Conservation (phyloP, 2,797 vertebrate species). For the Gymnocypris eckloni region DNA sequence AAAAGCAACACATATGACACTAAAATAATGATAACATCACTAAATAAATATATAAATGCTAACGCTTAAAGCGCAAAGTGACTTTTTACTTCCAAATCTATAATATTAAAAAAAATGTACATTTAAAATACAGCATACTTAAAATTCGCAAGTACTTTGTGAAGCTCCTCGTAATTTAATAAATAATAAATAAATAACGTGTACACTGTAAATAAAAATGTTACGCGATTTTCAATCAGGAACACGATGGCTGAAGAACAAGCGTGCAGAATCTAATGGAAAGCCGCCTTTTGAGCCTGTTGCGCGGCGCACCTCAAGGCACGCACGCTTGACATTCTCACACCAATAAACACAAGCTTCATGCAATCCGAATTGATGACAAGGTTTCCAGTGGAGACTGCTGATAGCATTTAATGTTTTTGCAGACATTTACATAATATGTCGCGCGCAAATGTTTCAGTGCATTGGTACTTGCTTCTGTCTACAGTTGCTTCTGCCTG, state of each 20-base stretch:
- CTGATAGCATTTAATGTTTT: neutral
- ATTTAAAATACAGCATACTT: neutral
- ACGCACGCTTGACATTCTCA: neutral
- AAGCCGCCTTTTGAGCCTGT: slow-evolving; percentile 35
- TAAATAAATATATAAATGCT: neutral
- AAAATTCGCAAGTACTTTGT: neutral
- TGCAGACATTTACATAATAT: neutral
- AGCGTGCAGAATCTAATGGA: slow-evolving; percentile 5
- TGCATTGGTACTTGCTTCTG: neutral
- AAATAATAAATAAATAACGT: neutral
- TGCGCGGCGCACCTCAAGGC: slow-evolving; percentile 30
- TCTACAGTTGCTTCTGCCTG: neutral
- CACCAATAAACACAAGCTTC: slow-evolving; percentile 6
- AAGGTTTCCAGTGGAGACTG: neutral
- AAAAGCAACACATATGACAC: neutral
- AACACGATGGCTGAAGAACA: neutral
- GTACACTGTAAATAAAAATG: neutral
- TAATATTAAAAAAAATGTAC: neutral
- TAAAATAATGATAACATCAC: neutral
- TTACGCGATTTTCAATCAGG: neutral
- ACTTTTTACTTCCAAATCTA: neutral
- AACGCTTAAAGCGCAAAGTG: neutral
- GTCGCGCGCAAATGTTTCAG: neutral
- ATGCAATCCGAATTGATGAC: neutral
- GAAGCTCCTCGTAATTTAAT: neutral